phyloP scores from a whole-genome alignment of 2,113 vertebrate genomes.

The Cephalopterus ornatus region DNA sequence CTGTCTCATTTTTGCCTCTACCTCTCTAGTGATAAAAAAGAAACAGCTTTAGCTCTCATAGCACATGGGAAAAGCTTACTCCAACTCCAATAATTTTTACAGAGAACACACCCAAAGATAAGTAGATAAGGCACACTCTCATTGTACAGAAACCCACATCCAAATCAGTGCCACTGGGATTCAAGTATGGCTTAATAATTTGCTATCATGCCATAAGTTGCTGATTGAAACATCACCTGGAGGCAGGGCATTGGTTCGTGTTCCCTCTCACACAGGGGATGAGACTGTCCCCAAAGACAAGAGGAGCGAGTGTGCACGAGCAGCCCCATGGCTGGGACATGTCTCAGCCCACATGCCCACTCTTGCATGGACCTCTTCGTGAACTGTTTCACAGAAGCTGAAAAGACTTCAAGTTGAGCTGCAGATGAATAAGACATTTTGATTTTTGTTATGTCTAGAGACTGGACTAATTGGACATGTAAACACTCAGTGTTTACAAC shows the following conservation, averaged over 20 bases:
- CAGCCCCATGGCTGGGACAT: background rate
- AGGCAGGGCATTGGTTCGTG: background rate
- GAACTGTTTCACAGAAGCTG: background rate
- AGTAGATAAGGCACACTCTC: background rate
- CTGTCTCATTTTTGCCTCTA: background rate
- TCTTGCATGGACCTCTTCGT: background rate
- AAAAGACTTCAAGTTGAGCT: background rate
- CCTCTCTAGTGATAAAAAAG: background rate
- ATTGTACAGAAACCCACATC: background rate
- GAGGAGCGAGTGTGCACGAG: accelerated
- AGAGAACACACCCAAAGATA: background rate
- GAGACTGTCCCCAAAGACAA: background rate
- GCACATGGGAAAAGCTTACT: background rate
- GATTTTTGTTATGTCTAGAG: background rate
- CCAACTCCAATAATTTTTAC: background rate
- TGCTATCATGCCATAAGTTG: background rate
- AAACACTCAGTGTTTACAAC: background rate
- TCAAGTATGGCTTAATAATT: background rate
- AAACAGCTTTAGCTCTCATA: background rate
- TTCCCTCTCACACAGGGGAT: background rate
- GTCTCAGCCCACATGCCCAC: accelerated
- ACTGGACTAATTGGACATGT: background rate
- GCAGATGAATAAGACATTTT: background rate
- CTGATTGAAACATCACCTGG: background rate
- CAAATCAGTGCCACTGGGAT: background rate